Conservation (phyloP, 2,888 invertebrate genomes). For the Tachina grossa region DNA sequence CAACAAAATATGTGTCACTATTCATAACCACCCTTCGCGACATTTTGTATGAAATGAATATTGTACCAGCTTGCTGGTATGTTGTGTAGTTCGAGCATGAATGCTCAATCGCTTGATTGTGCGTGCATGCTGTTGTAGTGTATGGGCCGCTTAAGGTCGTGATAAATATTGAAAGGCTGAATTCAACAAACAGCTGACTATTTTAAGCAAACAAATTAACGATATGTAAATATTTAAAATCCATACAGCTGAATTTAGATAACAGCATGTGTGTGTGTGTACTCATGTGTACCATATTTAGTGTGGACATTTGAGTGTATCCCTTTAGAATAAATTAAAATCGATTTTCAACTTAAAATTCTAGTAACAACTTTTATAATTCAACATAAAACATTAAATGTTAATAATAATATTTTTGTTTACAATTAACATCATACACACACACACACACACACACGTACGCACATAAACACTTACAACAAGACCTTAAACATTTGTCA, state of each 20-base stretch:
- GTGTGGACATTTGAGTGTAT: background rate
- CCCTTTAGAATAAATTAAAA: constrained; percentile 49
- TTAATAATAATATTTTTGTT: constrained; percentile 17
- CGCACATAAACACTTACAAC: background rate
- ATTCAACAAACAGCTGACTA: background rate
- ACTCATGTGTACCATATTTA: background rate
- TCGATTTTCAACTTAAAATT: constrained; percentile 59
- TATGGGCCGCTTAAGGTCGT: too few relatives aligned
- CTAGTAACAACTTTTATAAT: constrained; percentile 49
- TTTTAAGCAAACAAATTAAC: constrained; percentile 4
- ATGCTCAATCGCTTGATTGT: too few relatives aligned
- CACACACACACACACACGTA: background rate
- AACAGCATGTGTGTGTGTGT: background rate
- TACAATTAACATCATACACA: too few relatives aligned
- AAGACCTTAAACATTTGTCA: background rate
- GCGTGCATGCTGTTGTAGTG: too few relatives aligned
- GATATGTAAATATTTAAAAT: background rate
- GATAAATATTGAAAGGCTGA: background rate
- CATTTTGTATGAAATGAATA: too few relatives aligned
- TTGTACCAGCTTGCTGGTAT: too few relatives aligned
- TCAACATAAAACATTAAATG: constrained; percentile 14
- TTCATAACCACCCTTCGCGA: too few relatives aligned
- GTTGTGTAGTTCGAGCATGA: too few relatives aligned
- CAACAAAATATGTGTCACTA: too few relatives aligned
- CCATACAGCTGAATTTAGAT: background rate